Percentiles rank a stretch among this genome's conserved stretches.
These are phyloP conservation scores for Cochlearius cochlearius DNA, from an alignment of 2,113 vertebrate genomes.

Conservation along the genomic window DNA sequence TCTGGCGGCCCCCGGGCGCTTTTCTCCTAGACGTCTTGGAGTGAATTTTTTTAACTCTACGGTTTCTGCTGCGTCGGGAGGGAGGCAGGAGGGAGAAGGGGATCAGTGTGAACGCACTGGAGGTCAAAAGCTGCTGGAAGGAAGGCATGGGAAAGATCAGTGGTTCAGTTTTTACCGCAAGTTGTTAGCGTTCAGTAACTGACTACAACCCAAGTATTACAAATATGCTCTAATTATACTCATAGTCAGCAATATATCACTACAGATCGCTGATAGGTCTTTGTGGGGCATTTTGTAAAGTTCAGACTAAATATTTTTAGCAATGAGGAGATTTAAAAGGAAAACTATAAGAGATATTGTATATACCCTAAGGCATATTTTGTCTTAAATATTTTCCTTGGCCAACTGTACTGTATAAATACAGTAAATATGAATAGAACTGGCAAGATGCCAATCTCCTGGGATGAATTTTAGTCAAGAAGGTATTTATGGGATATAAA, in stretches of 20 bases:
- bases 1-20: background rate
- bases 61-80: background rate
- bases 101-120: conserved; percentile 9
- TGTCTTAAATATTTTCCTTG: conserved; percentile 91
- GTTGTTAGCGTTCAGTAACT: conserved; percentile 70
- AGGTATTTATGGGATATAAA: conserved; percentile 90
- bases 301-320: conserved; percentile 84
- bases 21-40: background rate
- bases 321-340: conserved; percentile 74
- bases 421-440: conserved; percentile 87
- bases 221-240: conserved; percentile 82
- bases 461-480: conserved; percentile 83
- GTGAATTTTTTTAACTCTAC: conserved; percentile 50
- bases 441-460: conserved; percentile 80
- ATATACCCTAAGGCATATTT: conserved; percentile 84
- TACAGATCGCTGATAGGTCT: conserved; percentile 74
- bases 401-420: conserved; percentile 84
- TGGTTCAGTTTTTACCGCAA: conserved; percentile 65
- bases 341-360: conserved; percentile 82
- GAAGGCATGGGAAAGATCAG: conserved; percentile 78
- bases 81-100: background rate
- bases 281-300: conserved; percentile 74
- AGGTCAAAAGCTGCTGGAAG: conserved; percentile 65
- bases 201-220: conserved; percentile 77
- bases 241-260: conserved; percentile 73